Base-by-base conservation (phyloP, 2,888 invertebrate genomes). In the Apamea crenata region DNA sequence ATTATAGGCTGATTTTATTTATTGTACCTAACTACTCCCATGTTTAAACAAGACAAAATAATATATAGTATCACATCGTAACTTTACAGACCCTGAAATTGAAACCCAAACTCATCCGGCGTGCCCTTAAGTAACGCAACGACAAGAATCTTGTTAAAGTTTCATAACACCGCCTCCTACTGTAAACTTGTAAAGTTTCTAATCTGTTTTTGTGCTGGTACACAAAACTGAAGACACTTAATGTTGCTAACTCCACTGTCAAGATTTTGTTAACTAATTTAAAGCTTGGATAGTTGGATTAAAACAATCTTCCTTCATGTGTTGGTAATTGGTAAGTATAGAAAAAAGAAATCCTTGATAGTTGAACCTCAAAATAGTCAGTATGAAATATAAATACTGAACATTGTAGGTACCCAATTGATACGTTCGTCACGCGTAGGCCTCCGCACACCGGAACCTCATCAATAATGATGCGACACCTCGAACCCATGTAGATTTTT, bases 201-300 rank as follows among this genome's bases (percentile, higher is more conserved):
- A 83, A 83, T 84, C 84, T 80, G 70, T 84, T 83, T 61, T 74
- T 84, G 84, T 84, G 32, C 29, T 61, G 25, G 36, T 81, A 81
- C 16, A 78, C 78, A 81, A 83, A 70, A 66, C 66, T 77, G 56
- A 69, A 77, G 47, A 81, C 53, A 82, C 44, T 83, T 68, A 53
- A 75, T 53, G 67, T 53, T 56, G 77, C 44, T 77, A 83, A 83
- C 29, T 77, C 63, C 47, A 77, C 47, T 56, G 56, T 47, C 47
- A 83, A 69, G 63, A 65, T 77, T 76, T 14, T 32, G 36, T 65
- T 12, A 81, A 69, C 68, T 83, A 69, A 77, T 81, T 68, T 68
- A 65, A 69, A 83, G 47, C 36, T 82, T 18, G n/a, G 63, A 14
- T 65, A 67, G 32, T 82, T 47, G 36, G 36, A 47, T 47, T 81